Base-by-base conservation (phyloP, 2,888 invertebrate genomes). In the Thalpophila matura region DNA sequence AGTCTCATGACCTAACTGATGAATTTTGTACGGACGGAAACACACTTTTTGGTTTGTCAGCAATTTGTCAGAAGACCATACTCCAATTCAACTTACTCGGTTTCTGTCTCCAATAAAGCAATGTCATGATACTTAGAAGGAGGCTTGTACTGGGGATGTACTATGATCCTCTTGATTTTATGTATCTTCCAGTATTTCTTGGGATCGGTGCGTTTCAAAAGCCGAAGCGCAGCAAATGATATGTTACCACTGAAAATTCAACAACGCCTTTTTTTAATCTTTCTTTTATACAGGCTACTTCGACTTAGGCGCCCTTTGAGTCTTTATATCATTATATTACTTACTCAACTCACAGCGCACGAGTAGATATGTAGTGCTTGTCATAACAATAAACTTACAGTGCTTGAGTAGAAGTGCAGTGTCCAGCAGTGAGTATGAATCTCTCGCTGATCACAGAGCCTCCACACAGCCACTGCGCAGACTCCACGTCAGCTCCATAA, bases 61-160 rank as follows among this genome's bases (percentile, higher is more conserved):
- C n/a, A n/a, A n/a, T n/a, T n/a, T n/a, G n/a, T n/a, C n/a, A n/a
- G n/a, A n/a, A n/a, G n/a, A 29, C 9, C n/a, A n/a, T n/a, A n/a
- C n/a, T n/a, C n/a, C n/a, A n/a, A n/a, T n/a, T n/a, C n/a, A n/a
- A 57, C 58, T 68, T 38, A 75, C 80, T 82, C 64, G 26, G 67
- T 64, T 20, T 46, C 65, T 60, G 14, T 86, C 81, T 87, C 75
- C 9, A 89, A 47, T 0, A 90, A 71, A 0, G 89, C 89, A 24
- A 90, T 88, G 47, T 89, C 90, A 57, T 89, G 76, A 54, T 89
- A 89, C 31, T 77, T 83, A 4, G 62, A 37, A 0, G 87, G 87
- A 0, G 88, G 63, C 0, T 67, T 57, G 62, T 82, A 89, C 0
- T 82, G 59, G 0, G 86, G 85, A 18, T 89, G 88, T 14, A 75